Percentiles rank a stretch among this genome's conserved stretches.
Evolutionary conservation across 2,113 vertebrate genomes (phyloP).

Genomic region (Hemiscyllium ocellatum): DNA sequence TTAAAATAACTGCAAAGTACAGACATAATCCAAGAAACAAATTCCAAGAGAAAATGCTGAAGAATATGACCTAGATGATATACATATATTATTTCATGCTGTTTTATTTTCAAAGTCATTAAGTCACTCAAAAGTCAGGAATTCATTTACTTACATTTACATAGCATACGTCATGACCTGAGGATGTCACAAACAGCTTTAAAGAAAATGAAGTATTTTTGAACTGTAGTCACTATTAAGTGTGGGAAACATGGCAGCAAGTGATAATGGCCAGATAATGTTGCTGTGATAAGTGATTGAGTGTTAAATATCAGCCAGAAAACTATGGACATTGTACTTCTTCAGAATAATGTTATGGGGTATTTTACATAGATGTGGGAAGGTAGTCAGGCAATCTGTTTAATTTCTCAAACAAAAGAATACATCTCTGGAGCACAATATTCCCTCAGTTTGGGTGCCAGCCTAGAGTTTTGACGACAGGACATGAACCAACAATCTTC

Average conservation of each 20-base stretch:
- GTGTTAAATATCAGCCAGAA: no score
- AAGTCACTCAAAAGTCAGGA: neutral
- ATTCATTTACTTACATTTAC: neutral
- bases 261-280: no score
- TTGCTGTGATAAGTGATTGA: no score
- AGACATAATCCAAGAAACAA: neutral
- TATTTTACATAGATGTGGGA: no score
- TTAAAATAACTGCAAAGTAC: neutral
- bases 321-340: no score
- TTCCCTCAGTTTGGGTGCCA: neutral
- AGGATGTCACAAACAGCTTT: neutral
- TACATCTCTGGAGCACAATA: neutral
- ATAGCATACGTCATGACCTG: neutral
- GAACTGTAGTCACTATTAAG: neutral
- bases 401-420: neutral
- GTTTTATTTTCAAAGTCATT: neutral
- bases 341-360: no score
- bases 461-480: neutral
- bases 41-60: neutral
- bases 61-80: neutral
- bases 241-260: neutral
- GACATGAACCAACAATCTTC: neutral
- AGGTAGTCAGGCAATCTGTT: neutral
- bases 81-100: neutral
- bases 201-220: neutral